A percentile compares a stretch with the other conserved stretches of the same genome.
Conservation (phyloP, 2,113 vertebrate genomes). For the Aegithalos caudatus region DNA sequence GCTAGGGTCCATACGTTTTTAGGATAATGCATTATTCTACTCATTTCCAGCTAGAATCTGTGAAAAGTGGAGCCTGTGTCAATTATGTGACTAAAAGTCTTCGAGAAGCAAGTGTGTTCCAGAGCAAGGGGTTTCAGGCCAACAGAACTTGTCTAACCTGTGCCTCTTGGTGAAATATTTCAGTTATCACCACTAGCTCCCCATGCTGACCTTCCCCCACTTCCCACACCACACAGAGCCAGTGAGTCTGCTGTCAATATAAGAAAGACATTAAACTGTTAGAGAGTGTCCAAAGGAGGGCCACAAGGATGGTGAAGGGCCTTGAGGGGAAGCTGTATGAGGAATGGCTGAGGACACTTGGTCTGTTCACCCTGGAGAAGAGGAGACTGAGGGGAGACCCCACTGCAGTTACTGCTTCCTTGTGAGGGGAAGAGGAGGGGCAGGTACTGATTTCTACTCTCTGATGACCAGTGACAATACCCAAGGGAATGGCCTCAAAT, state of each 20-base stretch:
- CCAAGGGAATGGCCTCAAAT: rapidly evolving
- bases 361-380: neutral
- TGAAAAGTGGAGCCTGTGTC: neutral
- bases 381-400: neutral
- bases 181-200: neutral
- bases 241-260: neutral
- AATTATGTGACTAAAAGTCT: neutral
- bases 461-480: neutral
- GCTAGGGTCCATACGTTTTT: neutral
- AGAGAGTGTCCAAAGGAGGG: neutral
- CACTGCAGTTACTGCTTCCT: rapidly evolving
- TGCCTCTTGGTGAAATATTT: neutral
- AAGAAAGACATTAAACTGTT: neutral
- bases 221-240: neutral
- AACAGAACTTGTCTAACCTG: neutral
- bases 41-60: neutral
- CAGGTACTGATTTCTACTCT: neutral
- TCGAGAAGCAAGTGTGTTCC: neutral
- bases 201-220: neutral
- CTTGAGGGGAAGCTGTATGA: rapidly evolving
- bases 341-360: neutral
- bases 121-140: neutral
- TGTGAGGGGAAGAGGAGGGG: neutral
- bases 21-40: neutral
- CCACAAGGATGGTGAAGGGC: neutral